Evolutionary conservation across 1,140 invertebrate genomes (phyloP).

Genomic region (Conopomorpha cramerella): DNA sequence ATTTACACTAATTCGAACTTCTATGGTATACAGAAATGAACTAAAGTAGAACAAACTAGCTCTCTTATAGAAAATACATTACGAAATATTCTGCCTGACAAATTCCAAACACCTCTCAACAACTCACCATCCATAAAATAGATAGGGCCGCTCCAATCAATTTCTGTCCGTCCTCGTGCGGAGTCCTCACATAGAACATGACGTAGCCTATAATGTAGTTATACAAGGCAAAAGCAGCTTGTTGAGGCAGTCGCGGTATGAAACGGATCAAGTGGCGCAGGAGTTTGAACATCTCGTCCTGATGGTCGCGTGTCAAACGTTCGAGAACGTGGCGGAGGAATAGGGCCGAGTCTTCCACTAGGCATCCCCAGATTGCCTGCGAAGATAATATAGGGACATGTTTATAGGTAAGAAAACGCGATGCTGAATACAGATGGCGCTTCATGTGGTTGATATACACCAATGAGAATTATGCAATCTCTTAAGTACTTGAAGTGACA

Average conservation of each 20-base stretch:
- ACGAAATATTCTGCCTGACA: no score
- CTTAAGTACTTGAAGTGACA: no score
- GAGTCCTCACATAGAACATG: slow-evolving; percentile 97
- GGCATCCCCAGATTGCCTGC: slow-evolving; percentile 94
- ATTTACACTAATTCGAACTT: no score
- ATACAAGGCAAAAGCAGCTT: slow-evolving; percentile 97
- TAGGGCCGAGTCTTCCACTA: slow-evolving; percentile 96
- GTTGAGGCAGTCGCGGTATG: slow-evolving; percentile 91
- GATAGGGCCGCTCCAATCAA: slow-evolving; percentile 92
- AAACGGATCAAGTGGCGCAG: slow-evolving; percentile 91
- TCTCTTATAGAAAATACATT: no score
- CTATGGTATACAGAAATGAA: no score
- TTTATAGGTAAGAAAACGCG: no score
- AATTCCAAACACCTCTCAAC: no score
- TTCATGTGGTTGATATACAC: no score
- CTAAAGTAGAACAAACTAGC: no score
- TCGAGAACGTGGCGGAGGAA: slow-evolving; percentile 97
- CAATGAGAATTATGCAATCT: no score
- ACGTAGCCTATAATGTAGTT: slow-evolving; percentile 99
- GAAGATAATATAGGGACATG: no score
- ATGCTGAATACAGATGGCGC: no score
- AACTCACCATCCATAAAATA: slow-evolving; percentile 91
- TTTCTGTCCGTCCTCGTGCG: slow-evolving; percentile 92
- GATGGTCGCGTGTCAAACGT: slow-evolving; percentile 91
- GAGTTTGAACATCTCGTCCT: slow-evolving; percentile 94